Evolutionary conservation across 2,888 invertebrate genomes (phyloP).

Genomic region (Aelia acuminata): DNA sequence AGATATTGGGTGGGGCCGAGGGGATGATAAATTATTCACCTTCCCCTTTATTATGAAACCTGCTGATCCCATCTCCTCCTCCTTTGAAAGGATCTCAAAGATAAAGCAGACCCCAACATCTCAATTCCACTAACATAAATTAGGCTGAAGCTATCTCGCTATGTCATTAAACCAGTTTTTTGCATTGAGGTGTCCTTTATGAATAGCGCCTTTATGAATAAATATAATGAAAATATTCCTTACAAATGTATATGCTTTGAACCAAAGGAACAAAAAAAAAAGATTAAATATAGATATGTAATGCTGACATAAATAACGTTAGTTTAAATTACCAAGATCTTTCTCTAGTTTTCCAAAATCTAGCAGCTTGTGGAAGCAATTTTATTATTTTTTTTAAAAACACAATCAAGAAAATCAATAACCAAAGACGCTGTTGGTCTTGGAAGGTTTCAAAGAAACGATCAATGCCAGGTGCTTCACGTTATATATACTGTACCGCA

Average conservation of each 20-base stretch:
- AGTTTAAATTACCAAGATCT: too few species aligned
- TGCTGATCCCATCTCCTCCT: conserved; percentile 10
- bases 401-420: not conserved
- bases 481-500: too few species aligned
- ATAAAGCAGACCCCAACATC: conserved; percentile 33
- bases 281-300: too few species aligned
- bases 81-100: not conserved
- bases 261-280: too few species aligned
- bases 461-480: not conserved
- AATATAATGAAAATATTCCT: not conserved
- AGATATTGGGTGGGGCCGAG: not conserved
- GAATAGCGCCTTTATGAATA: not conserved
- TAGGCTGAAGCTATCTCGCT: not conserved
- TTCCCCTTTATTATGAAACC: not conserved
- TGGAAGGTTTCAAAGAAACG: not conserved
- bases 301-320: too few species aligned
- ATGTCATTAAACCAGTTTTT: not conserved
- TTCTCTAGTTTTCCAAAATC: too few species aligned
- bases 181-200: not conserved
- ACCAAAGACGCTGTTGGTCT: not conserved
- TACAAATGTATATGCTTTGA: too few species aligned
- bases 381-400: too few species aligned
- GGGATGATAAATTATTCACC: not conserved
- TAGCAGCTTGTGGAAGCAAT: too few species aligned
- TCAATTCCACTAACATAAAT: conserved; percentile 5